Evolutionary conservation across 92 coral and sea anemone species (phyloP).

Genomic region (Paramuricea clavata): DNA sequence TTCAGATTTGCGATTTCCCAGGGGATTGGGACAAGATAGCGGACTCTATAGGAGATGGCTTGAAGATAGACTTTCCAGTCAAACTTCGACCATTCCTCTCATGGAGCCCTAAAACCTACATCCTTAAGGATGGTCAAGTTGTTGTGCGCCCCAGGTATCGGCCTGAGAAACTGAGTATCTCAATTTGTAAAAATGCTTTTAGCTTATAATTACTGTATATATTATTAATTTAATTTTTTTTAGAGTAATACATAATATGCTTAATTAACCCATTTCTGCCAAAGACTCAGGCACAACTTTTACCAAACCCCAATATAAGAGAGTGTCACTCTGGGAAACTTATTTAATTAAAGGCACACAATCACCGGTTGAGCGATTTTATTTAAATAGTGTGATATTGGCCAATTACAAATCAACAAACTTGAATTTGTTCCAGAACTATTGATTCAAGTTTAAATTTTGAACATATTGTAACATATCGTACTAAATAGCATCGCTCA

Average conservation of each 20-base stretch:
- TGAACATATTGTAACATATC: too few species aligned
- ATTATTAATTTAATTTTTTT: not conserved
- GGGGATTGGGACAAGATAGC: conserved; percentile 45
- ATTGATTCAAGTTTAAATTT: too few species aligned
- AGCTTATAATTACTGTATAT: conserved; percentile 26
- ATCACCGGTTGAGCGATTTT: too few species aligned
- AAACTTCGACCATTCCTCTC: conserved; percentile 47
- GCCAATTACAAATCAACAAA: too few species aligned
- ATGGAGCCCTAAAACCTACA: conserved; percentile 62
- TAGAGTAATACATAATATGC: not conserved
- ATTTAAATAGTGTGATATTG: too few species aligned
- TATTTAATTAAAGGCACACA: too few species aligned
- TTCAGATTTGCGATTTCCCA: conserved; percentile 41
- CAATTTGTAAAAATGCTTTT: conserved; percentile 58
- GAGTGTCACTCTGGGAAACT: too few species aligned
- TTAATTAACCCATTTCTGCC: too few species aligned
- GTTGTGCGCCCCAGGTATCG: conserved; percentile 51
- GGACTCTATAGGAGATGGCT: conserved; percentile 63
- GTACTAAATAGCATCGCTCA: too few species aligned
- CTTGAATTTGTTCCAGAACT: too few species aligned
- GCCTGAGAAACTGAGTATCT: conserved; percentile 55
- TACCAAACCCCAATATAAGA: too few species aligned
- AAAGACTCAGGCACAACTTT: too few species aligned
- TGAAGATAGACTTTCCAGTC: conserved; percentile 57
- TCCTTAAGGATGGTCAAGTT: conserved; percentile 36